phyloP scores from a whole-genome alignment of 2,888 invertebrate genomes.

The Chymomyza amoena region DNA sequence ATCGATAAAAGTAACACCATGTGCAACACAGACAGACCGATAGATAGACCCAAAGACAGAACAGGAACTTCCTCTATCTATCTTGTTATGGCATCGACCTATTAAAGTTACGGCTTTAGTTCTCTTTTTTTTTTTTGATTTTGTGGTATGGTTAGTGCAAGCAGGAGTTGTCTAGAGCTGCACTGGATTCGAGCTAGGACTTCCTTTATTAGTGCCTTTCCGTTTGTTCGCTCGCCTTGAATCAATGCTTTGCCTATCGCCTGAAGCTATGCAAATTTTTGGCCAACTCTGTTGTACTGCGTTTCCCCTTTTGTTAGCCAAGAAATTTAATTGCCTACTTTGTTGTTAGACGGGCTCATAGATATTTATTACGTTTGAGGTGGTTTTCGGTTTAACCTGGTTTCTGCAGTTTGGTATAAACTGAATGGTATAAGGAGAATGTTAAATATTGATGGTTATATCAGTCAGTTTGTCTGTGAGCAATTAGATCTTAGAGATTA shows the following conservation, averaged over 20 bases:
- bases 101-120: constrained; percentile 14
- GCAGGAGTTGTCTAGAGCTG: background rate
- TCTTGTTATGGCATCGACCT: background rate
- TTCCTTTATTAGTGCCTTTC: constrained; percentile 3
- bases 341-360: constrained; percentile 24
- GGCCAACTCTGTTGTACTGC: constrained; percentile 22
- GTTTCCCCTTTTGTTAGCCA: constrained; percentile 19
- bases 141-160: background rate
- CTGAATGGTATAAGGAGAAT: too few species aligned
- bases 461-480: too few species aligned
- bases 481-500: too few species aligned
- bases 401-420: background rate
- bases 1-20: constrained; percentile 62
- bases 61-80: constrained; percentile 32
- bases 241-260: background rate
- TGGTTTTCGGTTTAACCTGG: constrained; percentile 19
- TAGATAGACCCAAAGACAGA: constrained; percentile 20
- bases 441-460: too few species aligned
- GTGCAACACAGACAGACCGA: constrained; percentile 26
- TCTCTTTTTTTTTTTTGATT: constrained; percentile 1
- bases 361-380: background rate
- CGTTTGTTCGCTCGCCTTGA: background rate
- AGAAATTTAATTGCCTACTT: constrained; percentile 54
- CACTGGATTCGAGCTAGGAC: background rate
- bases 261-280: constrained; percentile 39